phyloP scores from a whole-genome alignment of 2,113 vertebrate genomes.

The Propithecus coquereli region DNA sequence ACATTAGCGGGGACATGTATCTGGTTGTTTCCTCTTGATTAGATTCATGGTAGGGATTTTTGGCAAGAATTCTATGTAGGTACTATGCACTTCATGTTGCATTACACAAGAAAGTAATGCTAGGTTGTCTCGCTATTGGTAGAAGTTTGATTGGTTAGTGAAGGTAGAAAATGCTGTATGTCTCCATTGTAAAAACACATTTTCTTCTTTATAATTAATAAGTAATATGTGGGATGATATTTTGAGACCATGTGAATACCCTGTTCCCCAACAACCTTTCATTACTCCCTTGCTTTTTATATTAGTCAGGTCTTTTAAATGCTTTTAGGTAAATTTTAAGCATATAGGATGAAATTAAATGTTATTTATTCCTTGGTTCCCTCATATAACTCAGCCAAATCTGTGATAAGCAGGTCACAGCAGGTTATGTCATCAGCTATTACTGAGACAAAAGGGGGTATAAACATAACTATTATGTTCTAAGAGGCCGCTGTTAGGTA shows the following conservation, averaged over 20 bases:
- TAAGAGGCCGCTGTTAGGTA: not conserved
- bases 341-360: not conserved
- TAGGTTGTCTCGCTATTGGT: not conserved
- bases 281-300: not conserved
- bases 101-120: not conserved
- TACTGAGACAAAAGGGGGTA: not conserved
- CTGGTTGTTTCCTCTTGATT: not conserved
- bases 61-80: not conserved
- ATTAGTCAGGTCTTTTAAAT: not conserved
- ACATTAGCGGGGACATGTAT: not conserved
- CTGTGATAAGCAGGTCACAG: not conserved
- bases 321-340: not conserved
- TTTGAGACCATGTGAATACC: not conserved
- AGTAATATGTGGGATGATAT: not conserved
- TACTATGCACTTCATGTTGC: not conserved
- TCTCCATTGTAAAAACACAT: not conserved
- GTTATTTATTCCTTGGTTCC: not conserved
- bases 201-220: not conserved
- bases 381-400: not conserved
- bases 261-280: not conserved
- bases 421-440: not conserved
- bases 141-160: not conserved
- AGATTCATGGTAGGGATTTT: not conserved
- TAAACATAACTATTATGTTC: not conserved
- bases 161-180: not conserved